Base-by-base conservation (phyloP, 2,888 invertebrate genomes). In the Chrysolina americana region DNA sequence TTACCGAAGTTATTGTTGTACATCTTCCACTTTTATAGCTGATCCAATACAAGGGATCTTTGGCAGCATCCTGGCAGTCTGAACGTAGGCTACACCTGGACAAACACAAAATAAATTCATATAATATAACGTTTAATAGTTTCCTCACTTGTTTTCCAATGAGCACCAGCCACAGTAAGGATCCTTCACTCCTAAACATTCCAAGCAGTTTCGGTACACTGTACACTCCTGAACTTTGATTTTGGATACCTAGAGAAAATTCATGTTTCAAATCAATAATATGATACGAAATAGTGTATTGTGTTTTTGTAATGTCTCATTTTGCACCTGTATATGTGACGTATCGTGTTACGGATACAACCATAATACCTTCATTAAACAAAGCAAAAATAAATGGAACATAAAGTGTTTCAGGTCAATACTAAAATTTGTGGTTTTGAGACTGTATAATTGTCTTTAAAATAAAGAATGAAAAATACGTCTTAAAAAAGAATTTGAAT, bases 131-230 rank as follows among this genome's bases (percentile, higher is more conserved):
- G 8, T 19, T 28, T 5, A 17, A 19, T 8, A 9, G 59, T 41
- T 50, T 48, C 87, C 90, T 89, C 88, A 91, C 91, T 96, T 97
- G 89, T 97, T 98, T 89, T 97, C 97, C 81, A 97, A 89, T 48
- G 97, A 96, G 90, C 98, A 98, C 98, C 98, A 98, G 76, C 98
- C 98, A 89, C 98, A 98, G 88, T 98, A 98, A 0, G 98, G 98
- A 90, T 98, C 98, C 87, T 95, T 95, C 79, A 96, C 97, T 83
- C 95, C 96, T 79, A 98, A 92, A 88, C 98, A 98, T 84, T 95
- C 95, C 88, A 94, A 93, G 88, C 98, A 98, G 74, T 95, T 96
- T 87, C 93, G 93, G 89, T 96, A 97, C 74, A 96, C 94, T 84
- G 94, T 94, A 89, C 97, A 98, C 89, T 97, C 96, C 88, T 97